Evolutionary conservation across 2,797 vertebrate genomes (phyloP), one percentile per base, ranked within the genome.

Genomic region (Sebastes reedi): DNA sequence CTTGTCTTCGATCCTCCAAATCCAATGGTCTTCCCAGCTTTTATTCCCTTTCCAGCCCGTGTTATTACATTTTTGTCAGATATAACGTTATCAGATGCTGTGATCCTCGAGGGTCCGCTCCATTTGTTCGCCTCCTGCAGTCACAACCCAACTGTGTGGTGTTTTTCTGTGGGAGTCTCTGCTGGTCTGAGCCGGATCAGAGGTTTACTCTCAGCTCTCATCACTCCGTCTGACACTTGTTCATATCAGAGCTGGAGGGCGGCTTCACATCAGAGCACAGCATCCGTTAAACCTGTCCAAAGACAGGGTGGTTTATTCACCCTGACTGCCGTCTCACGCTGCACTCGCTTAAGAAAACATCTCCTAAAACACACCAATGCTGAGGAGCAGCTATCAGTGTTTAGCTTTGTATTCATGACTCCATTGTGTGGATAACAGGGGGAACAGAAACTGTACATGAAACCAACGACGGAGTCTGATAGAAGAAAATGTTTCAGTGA

Each of bases 171-270:
- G 11, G 46, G 56, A 56, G 56, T 55, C 34, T 55, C 62, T 1
- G 62, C 62, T 62, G 72, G 52, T 58, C 72, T 6, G 69, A 62
- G 67, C 12, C 1, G 1, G 77, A 78, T 82, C 77, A 73, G 59
- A 75, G 74, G 64, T 76, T 60, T 55, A 5, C 1, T 30, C 30
- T 8, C 42, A 13, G 66, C 69, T 66, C 81, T 78, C 71, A 30
- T 58, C 66, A 13, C 8, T 62, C 22, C 29, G 3, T 62, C 55
- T 12, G 75, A 69, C 4, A 54, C 77, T 56, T 8, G 67, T 32
- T 83, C 75, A 8, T 58, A 68, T 61, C 77, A 32, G 74, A 86
- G 74, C 72, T 72, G 30, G 64, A 77, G 72, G 72, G 75, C 75
- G 60, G 66, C 32, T 54, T 14, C 29, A 30, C 73, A 62, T 66